Conservation (phyloP, 2,113 vertebrate species). For the Neodontobutis hainanensis region DNA sequence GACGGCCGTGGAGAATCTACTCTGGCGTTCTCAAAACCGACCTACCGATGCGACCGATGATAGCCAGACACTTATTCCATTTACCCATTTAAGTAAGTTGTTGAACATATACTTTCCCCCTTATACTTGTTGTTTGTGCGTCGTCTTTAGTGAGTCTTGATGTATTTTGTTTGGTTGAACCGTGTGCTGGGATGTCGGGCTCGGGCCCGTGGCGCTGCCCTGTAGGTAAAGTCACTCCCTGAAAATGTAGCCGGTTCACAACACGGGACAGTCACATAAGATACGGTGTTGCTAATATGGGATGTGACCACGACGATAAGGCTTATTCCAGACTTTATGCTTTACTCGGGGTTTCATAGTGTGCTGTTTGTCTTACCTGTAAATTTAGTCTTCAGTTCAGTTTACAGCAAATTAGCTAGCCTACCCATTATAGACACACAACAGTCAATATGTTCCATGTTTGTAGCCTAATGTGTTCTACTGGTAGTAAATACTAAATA, state of each 20-base stretch:
- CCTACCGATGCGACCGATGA: slow-evolving; percentile 11
- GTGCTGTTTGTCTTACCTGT: not conserved
- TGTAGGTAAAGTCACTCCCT: slow-evolving; percentile 51
- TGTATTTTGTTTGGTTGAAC: slow-evolving; percentile 4
- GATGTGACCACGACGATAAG: not conserved
- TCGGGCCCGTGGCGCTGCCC: slow-evolving; percentile 41
- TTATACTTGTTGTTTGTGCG: not conserved
- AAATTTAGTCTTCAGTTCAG: not conserved
- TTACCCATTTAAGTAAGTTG: not conserved
- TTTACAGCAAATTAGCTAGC: not conserved
- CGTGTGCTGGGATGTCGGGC: slow-evolving; percentile 24
- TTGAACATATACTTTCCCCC: not conserved
- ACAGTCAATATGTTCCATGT: not conserved
- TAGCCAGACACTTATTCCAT: not conserved
- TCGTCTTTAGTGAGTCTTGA: not conserved
- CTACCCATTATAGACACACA: not conserved
- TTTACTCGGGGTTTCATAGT: not conserved
- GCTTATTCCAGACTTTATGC: not conserved
- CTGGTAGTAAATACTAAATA: not conserved
- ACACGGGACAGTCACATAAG: slow-evolving; percentile 33
- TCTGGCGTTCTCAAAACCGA: slow-evolving; percentile 31
- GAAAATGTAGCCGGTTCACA: slow-evolving; percentile 48
- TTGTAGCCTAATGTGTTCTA: not conserved
- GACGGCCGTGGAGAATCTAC: slow-evolving; percentile 42
- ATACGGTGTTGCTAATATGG: slow-evolving; percentile 16